These are phyloP conservation scores for Heliconius charithonia DNA, from an alignment of 2,888 invertebrate genomes.

Conservation along the genomic window DNA sequence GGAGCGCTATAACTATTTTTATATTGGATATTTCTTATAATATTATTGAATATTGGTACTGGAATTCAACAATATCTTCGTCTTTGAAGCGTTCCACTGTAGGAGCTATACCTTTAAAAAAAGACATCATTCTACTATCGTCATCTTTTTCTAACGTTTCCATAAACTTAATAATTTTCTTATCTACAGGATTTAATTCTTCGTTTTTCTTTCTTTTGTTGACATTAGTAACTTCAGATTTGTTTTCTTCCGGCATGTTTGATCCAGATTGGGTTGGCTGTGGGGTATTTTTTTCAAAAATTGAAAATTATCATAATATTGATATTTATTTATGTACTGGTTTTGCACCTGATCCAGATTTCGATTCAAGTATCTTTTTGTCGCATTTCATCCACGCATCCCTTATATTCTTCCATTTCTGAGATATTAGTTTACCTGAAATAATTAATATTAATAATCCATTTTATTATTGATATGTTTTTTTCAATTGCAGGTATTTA, in stretches of 20 bases:
- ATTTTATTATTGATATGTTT: slow-evolving; percentile 26
- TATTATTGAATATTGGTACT: slow-evolving; percentile 49
- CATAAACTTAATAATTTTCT: slow-evolving; percentile 49
- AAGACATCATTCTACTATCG: slow-evolving; percentile 46
- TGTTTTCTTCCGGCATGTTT: slow-evolving; percentile 30
- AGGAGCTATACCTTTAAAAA: slow-evolving; percentile 47
- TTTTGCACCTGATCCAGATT: slow-evolving; percentile 48
- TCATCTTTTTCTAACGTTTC: slow-evolving; percentile 50
- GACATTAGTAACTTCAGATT: slow-evolving; percentile 25
- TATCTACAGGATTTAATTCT: slow-evolving; percentile 48
- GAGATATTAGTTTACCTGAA: slow-evolving; percentile 43
- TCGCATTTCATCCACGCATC: slow-evolving; percentile 49
- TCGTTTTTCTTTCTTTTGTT: slow-evolving; percentile 39
- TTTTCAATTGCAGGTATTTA: slow-evolving; percentile 24
- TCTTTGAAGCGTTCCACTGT: slow-evolving; percentile 47
- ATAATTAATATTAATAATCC: slow-evolving; percentile 27
- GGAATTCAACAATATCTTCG: slow-evolving; percentile 49
- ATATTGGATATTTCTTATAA: slow-evolving; percentile 46
- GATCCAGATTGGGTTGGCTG: slow-evolving; percentile 29
- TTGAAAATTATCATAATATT: slow-evolving; percentile 45
- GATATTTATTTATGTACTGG: slow-evolving; percentile 47
- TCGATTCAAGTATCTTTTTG: slow-evolving; percentile 44
- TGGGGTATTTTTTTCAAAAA: slow-evolving; percentile 39
- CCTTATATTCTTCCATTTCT: slow-evolving; percentile 48
- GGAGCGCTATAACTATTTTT: slow-evolving; percentile 43